Conservation (phyloP, 2,888 invertebrate species). For the Myathropa florea region DNA sequence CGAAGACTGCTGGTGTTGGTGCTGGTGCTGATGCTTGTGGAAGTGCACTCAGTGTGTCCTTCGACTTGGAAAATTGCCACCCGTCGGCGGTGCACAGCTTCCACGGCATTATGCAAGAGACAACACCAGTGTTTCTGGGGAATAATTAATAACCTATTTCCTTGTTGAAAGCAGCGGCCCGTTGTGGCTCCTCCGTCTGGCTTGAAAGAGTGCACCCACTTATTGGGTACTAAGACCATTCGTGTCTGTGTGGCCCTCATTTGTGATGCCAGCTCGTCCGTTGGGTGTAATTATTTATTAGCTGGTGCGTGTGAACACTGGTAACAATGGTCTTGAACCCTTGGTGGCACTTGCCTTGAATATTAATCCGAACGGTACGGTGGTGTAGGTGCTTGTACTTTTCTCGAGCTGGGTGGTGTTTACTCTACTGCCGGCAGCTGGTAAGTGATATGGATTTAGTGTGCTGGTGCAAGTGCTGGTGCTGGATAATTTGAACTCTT, state of each 20-base stretch:
- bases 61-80: not conserved
- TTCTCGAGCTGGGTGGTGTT: not conserved
- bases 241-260: slow-evolving; percentile 25
- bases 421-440: not conserved
- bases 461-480: not conserved
- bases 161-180: not conserved
- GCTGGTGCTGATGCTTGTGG: not conserved
- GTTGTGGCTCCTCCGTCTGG: not conserved
- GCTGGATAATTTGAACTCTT: not conserved
- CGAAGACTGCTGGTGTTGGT: not conserved
- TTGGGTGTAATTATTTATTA: slow-evolving; percentile 15
- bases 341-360: slow-evolving; percentile 17
- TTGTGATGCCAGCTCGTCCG: slow-evolving; percentile 21
- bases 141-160: not conserved
- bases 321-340: slow-evolving; percentile 5
- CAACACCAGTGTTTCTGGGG: not conserved
- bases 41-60: slow-evolving; percentile 21
- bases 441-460: not conserved
- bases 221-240: slow-evolving; percentile 3
- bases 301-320: slow-evolving; percentile 32
- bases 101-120: not conserved
- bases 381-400: not conserved
- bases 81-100: not conserved
- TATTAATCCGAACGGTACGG: not conserved
- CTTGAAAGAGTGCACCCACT: not conserved